These are phyloP conservation scores for Lepidotrigona ventralis DNA, from an alignment of 1,140 invertebrate genomes.

Conservation along the genomic window DNA sequence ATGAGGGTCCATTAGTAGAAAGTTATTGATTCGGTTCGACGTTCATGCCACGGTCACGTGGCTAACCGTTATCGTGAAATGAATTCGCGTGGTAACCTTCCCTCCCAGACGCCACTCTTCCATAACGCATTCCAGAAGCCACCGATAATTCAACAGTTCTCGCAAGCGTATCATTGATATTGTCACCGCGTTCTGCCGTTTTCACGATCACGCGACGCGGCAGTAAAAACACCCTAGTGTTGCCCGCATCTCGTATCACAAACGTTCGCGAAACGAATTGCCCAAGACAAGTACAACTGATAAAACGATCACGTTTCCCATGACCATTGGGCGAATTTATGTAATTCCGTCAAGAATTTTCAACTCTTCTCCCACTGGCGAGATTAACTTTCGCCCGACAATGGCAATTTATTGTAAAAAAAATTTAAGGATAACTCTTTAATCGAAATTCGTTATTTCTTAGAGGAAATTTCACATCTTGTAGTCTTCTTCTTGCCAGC, in stretches of 20 bases:
- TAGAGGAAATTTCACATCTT: no score
- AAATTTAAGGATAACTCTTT: no score
- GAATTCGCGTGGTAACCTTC: conserved; percentile 27
- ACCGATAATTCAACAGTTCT: conserved; percentile 6
- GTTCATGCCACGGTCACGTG: conserved; percentile 19
- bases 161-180: not conserved
- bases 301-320: not conserved
- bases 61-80: conserved; percentile 7
- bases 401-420: no score
- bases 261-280: not conserved
- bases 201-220: not conserved
- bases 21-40: conserved; percentile 26
- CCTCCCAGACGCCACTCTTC: not conserved
- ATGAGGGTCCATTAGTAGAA: not conserved
- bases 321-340: no score
- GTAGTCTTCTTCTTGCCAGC: no score
- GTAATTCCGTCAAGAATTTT: no score
- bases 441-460: no score
- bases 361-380: no score
- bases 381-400: no score
- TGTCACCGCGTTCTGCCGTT: not conserved
- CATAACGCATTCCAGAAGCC: conserved; percentile 14
- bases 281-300: not conserved
- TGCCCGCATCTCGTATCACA: not conserved
- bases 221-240: not conserved